Conservation (phyloP, 1,140 invertebrate species). For the Eriocheir sinensis region DNA sequence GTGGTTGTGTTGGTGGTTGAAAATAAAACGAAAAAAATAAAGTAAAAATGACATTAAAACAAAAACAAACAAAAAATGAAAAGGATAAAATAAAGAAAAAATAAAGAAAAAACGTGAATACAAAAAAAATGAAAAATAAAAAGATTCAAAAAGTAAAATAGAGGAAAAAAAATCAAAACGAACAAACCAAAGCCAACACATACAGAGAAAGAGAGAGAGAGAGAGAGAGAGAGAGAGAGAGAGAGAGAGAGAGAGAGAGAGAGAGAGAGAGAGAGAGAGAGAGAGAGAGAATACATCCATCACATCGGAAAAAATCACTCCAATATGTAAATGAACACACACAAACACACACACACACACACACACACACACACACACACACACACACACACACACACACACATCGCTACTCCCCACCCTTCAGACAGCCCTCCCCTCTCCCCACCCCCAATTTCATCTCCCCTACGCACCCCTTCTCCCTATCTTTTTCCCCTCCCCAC, state of each 20-base stretch:
- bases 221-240: not conserved
- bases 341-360: slow-evolving; percentile 11
- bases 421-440: too few species aligned
- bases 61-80: not conserved
- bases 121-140: not conserved
- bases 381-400: slow-evolving; percentile 7
- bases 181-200: not conserved
- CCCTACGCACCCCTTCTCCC: not conserved
- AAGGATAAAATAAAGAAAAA: not conserved
- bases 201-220: not conserved
- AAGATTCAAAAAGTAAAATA: not conserved
- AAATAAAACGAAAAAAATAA: too few species aligned
- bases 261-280: too few species aligned
- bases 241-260: too few species aligned
- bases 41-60: not conserved
- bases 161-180: not conserved
- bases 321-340: slow-evolving; percentile 25
- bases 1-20: too few species aligned
- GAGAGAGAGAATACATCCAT: slow-evolving; percentile 4
- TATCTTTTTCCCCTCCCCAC: too few species aligned
- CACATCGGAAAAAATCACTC: not conserved
- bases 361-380: slow-evolving; percentile 22
- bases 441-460: too few species aligned
- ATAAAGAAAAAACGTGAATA: not conserved
- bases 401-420: not conserved